A percentile compares a stretch with the other conserved stretches of the same genome.
phyloP scores from a whole-genome alignment of 1,140 invertebrate genomes.

The Heliconius himera region DNA sequence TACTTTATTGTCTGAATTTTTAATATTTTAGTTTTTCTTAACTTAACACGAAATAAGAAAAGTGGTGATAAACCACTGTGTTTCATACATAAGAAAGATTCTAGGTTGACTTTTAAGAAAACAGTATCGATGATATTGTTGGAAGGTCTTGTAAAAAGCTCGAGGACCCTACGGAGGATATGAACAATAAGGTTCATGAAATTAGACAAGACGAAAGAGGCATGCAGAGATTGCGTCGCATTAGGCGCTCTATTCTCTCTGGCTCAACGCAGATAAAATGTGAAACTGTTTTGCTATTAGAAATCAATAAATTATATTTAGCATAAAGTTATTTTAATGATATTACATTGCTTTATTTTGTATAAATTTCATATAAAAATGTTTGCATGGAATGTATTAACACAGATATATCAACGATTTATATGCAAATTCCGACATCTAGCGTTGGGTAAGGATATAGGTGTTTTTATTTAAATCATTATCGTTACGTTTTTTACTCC shows the following conservation, averaged over 20 bases:
- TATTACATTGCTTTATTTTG: slow-evolving; percentile 8
- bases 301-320: slow-evolving; percentile 11
- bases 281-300: not conserved
- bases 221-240: too few relatives aligned
- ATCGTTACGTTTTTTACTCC: not conserved
- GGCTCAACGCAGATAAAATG: not conserved
- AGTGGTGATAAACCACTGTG: too few relatives aligned
- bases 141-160: too few relatives aligned
- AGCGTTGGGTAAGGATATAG: not conserved
- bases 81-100: too few relatives aligned
- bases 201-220: too few relatives aligned
- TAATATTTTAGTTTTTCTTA: not conserved
- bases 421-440: slow-evolving; percentile 1
- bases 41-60: too few relatives aligned
- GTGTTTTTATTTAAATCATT: not conserved
- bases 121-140: too few relatives aligned
- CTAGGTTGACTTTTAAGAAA: too few relatives aligned
- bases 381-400: slow-evolving; percentile 6
- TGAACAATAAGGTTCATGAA: too few relatives aligned
- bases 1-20: not conserved
- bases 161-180: too few relatives aligned
- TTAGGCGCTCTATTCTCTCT: not conserved
- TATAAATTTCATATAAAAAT: slow-evolving; percentile 9
- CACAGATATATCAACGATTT: slow-evolving; percentile 5
- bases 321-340: not conserved